phyloP scores from a whole-genome alignment of 2,797 vertebrate species.

The Macropus fuliginosus region DNA sequence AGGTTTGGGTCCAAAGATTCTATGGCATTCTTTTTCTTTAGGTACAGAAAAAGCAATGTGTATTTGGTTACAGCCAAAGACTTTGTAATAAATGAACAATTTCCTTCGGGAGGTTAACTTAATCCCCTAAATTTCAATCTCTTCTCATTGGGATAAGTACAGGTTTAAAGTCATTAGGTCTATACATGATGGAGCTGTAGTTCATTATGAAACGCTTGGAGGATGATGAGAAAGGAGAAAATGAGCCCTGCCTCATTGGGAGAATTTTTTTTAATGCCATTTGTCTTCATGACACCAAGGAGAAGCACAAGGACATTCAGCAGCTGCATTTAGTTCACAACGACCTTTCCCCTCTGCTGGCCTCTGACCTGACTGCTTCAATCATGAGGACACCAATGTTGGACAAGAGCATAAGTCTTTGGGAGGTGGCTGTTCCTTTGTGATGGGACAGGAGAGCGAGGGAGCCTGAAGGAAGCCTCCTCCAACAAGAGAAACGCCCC shows the following conservation, averaged over 20 bases:
- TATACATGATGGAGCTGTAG: constrained; percentile 70
- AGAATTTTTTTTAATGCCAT: constrained; percentile 78
- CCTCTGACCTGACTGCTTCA: constrained; percentile 82
- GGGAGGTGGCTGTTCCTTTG: not conserved
- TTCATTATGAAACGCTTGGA: constrained; percentile 83
- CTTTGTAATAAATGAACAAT: constrained; percentile 19
- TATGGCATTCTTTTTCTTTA: not conserved
- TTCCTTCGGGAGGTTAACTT: constrained; percentile 60
- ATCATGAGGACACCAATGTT: constrained; percentile 71
- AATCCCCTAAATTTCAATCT: constrained; percentile 61
- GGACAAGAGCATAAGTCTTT: not conserved
- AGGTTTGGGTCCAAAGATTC: not conserved
- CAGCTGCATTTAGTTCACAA: constrained; percentile 72
- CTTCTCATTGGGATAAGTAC: constrained; percentile 48
- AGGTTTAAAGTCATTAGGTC: constrained; percentile 65
- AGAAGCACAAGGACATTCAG: constrained; percentile 70
- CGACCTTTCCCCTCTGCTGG: constrained; percentile 80
- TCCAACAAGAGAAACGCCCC: constrained; percentile 41
- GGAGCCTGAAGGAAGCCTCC: constrained; percentile 41
- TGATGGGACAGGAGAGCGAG: not conserved
- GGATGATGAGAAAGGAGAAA: constrained; percentile 70
- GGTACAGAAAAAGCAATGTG: constrained; percentile 37
- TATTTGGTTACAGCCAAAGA: not conserved
- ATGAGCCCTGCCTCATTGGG: constrained; percentile 72
- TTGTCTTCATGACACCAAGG: constrained; percentile 84